A percentile compares a stretch with the other conserved stretches of the same genome.
Conservation (phyloP, 2,113 vertebrate species). For the Corythornis cristatus region DNA sequence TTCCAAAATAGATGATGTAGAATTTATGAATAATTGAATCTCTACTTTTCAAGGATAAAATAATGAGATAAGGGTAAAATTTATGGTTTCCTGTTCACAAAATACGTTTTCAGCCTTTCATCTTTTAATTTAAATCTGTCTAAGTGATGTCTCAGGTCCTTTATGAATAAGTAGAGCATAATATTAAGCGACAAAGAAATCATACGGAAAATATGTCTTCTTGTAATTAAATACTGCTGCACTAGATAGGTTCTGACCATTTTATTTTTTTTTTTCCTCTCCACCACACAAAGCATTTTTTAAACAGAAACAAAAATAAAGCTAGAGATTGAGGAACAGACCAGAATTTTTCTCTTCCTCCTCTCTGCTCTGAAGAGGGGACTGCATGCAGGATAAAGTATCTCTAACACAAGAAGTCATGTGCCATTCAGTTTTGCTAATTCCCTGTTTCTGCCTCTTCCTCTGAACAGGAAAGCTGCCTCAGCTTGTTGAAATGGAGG, state of each 20-base stretch:
- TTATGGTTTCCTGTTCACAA: neutral
- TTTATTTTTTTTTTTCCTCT: neutral
- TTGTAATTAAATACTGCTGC: constrained; percentile 5
- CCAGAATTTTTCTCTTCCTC: neutral
- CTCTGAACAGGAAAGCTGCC: neutral
- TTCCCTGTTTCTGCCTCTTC: neutral
- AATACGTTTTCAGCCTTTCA: neutral
- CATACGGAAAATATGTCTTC: neutral
- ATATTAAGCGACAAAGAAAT: constrained; percentile 30
- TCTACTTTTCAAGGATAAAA: constrained; percentile 12
- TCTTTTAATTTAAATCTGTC: constrained; percentile 8
- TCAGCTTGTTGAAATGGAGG: rapidly evolving
- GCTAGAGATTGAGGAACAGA: neutral
- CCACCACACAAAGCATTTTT: neutral
- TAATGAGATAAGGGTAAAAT: neutral
- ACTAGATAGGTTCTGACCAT: neutral
- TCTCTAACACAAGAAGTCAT: neutral
- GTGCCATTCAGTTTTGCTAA: neutral
- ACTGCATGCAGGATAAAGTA: neutral
- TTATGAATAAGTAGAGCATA: constrained; percentile 40
- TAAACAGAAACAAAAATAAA: neutral
- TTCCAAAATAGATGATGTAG: neutral
- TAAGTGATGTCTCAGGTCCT: neutral
- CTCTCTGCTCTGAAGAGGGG: rapidly evolving
- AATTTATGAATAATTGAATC: neutral